Percentiles rank a stretch among this genome's conserved stretches.
Conservation (phyloP, 2,113 vertebrate species). For the Macrotis lagotis region DNA sequence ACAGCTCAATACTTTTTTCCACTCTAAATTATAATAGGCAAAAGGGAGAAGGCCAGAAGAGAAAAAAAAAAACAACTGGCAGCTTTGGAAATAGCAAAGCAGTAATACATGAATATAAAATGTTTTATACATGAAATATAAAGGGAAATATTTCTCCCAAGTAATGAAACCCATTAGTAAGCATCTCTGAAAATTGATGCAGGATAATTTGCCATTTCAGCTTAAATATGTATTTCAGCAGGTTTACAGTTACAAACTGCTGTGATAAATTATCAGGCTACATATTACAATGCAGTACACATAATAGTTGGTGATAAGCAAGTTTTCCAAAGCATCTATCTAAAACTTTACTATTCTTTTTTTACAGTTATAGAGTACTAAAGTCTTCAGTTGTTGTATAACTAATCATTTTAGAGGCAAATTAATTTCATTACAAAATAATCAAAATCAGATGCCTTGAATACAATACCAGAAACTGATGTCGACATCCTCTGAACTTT, state of each 20-base stretch:
- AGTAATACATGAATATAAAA: conserved; percentile 30
- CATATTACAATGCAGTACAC: conserved; percentile 24
- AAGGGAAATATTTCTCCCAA: conserved; percentile 55
- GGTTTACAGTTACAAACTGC: conserved; percentile 27
- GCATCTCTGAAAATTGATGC: neutral
- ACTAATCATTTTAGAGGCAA: neutral
- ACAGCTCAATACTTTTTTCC: neutral
- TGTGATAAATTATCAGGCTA: neutral
- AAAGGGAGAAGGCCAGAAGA: neutral
- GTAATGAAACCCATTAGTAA: conserved; percentile 51
- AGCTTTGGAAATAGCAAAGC: conserved; percentile 16
- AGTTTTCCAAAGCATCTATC: conserved; percentile 9
- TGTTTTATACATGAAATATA: conserved; percentile 40
- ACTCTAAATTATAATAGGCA: neutral
- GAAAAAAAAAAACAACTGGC: neutral
- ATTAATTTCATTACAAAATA: neutral
- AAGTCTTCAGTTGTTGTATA: neutral
- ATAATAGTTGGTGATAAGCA: neutral
- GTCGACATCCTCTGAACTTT: neutral
- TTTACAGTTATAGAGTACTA: neutral
- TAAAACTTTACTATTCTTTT: neutral
- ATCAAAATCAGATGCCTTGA: neutral
- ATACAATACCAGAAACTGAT: neutral
- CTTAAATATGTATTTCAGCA: conserved; percentile 66
- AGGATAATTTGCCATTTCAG: conserved; percentile 51